phyloP scores from a whole-genome alignment of 2,113 vertebrate species.

The Ochotona princeps region DNA sequence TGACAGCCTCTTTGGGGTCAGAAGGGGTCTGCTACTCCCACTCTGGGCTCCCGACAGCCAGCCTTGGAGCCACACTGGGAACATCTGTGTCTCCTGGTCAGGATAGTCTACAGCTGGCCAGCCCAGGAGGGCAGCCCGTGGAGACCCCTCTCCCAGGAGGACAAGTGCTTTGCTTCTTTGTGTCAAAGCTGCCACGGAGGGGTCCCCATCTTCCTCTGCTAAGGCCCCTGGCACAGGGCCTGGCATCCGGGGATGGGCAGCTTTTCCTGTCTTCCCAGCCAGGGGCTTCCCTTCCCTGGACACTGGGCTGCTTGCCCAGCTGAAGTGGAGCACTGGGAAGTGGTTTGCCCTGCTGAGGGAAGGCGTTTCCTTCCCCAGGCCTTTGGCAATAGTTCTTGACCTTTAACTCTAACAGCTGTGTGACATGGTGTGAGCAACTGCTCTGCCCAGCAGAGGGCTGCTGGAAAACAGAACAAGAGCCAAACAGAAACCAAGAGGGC shows the following conservation, averaged over 20 bases:
- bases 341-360: not conserved
- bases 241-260: not conserved
- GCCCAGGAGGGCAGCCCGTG: not conserved
- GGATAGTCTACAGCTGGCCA: not conserved
- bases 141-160: not conserved
- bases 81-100: not conserved
- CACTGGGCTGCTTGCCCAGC: not conserved
- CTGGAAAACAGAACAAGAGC: not conserved
- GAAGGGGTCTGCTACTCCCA: not conserved
- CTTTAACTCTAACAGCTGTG: not conserved
- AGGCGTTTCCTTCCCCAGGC: not conserved
- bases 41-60: not conserved
- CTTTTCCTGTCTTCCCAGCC: no score
- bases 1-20: no score
- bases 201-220: no score
- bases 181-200: not conserved
- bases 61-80: not conserved
- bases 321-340: not conserved
- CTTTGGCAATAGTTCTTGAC: no score
- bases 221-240: not conserved
- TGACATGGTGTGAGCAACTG: accelerated
- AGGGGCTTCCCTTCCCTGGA: not conserved
- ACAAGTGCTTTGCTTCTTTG: not conserved
- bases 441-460: accelerated
- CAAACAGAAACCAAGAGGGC: not conserved